phyloP scores from a whole-genome alignment of 2,888 invertebrate species.

The Chorisops tibialis region DNA sequence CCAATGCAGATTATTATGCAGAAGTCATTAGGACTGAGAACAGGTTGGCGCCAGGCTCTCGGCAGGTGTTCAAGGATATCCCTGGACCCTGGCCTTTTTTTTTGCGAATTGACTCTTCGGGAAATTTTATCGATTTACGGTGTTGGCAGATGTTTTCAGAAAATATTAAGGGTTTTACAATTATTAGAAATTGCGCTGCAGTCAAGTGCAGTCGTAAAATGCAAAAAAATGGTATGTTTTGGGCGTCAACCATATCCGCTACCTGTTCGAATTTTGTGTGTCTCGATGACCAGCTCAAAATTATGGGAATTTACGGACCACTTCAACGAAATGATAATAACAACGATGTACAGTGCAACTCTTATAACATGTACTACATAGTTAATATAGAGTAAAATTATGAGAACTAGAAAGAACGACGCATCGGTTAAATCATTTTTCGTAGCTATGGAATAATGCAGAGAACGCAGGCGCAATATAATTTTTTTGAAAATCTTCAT shows the following conservation, averaged over 20 bases:
- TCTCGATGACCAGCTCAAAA: too few species aligned
- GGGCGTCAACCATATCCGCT: not conserved
- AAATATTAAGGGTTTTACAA: constrained; percentile 17
- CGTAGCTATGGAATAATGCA: too few species aligned
- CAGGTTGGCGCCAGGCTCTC: constrained; percentile 28
- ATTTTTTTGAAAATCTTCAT: too few species aligned
- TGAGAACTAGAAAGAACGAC: too few species aligned
- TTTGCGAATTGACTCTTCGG: constrained; percentile 20
- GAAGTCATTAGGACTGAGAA: constrained; percentile 20
- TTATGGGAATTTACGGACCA: too few species aligned
- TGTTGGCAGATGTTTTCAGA: constrained; percentile 19
- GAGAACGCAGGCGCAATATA: too few species aligned
- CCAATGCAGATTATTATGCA: constrained; percentile 22
- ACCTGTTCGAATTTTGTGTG: too few species aligned
- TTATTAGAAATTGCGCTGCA: constrained; percentile 22
- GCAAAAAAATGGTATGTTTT: not conserved
- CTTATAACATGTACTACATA: too few species aligned
- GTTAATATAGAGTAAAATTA: too few species aligned
- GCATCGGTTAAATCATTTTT: too few species aligned
- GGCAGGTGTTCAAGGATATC: constrained; percentile 25
- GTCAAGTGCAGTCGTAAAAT: constrained; percentile 3
- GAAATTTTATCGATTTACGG: constrained; percentile 12
- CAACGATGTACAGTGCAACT: too few species aligned
- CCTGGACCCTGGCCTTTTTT: constrained; percentile 15
- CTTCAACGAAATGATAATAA: too few species aligned